Evolutionary conservation across 2,888 invertebrate species (phyloP).

Genomic region (Encarsia formosa): DNA sequence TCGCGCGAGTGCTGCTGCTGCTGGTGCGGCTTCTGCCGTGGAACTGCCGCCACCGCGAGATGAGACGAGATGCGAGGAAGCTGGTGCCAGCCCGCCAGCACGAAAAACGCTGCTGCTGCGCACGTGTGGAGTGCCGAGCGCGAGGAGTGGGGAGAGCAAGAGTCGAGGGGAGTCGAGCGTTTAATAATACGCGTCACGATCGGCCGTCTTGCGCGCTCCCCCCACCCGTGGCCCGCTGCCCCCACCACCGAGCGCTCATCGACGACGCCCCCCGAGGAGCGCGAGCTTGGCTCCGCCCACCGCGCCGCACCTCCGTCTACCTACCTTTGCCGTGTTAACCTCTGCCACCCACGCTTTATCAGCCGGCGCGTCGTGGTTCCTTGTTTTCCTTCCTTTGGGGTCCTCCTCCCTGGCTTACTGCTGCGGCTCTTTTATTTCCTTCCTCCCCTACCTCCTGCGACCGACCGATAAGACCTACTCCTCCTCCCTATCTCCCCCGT

Average conservation of each 20-base stretch:
- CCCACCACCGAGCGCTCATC: conserved; percentile 20
- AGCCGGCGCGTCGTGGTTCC: too few species aligned
- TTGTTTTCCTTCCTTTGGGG: too few species aligned
- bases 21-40: too few species aligned
- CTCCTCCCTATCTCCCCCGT: too few species aligned
- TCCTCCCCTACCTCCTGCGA: too few species aligned
- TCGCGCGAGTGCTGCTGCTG: too few species aligned
- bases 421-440: not conserved
- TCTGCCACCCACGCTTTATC: conserved; percentile 9
- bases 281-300: conserved; percentile 5
- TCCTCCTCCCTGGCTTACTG: conserved; percentile 9
- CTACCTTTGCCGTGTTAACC: conserved; percentile 11
- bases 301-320: conserved; percentile 6
- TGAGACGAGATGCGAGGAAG: too few species aligned
- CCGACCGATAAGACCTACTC: too few species aligned
- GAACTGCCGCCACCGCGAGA: too few species aligned
- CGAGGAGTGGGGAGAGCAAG: not conserved
- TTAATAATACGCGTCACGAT: not conserved
- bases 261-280: conserved; percentile 7
- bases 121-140: not conserved
- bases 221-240: conserved; percentile 17
- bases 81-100: too few species aligned
- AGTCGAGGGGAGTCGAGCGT: not conserved
- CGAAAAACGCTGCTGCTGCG: not conserved
- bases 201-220: conserved; percentile 7